Percentiles rank a stretch among this genome's conserved stretches.
Conservation (phyloP, 2,888 invertebrate genomes). For the Lasius fuliginosus region DNA sequence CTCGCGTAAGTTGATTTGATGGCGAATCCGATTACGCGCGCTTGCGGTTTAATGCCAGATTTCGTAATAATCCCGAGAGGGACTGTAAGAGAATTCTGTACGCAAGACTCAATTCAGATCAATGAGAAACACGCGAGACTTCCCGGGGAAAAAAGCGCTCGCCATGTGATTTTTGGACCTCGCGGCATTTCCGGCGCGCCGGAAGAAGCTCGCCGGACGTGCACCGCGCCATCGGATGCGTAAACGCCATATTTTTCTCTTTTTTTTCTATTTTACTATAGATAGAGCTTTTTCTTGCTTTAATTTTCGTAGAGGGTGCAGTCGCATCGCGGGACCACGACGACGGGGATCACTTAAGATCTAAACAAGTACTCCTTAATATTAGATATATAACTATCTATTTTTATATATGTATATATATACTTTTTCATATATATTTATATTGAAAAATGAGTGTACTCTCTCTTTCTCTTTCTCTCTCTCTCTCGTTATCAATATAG, state of each 20-base stretch:
- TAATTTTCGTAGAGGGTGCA: slow-evolving; percentile 62
- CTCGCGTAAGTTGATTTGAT: slow-evolving; percentile 10
- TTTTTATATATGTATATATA: slow-evolving; percentile 71
- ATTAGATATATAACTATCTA: slow-evolving; percentile 75
- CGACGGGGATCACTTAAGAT: slow-evolving; percentile 79
- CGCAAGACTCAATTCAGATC: slow-evolving; percentile 5
- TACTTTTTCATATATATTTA: slow-evolving; percentile 64
- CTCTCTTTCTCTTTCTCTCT: slow-evolving; percentile 66
- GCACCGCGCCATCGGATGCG: slow-evolving; percentile 65
- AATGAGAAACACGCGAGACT: slow-evolving; percentile 23
- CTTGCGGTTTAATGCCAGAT: slow-evolving; percentile 15
- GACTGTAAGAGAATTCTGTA: background rate
- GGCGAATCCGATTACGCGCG: slow-evolving; percentile 8
- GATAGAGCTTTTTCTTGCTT: slow-evolving; percentile 60
- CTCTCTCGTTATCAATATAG: slow-evolving; percentile 71
- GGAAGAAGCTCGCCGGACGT: slow-evolving; percentile 57
- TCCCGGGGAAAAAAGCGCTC: background rate
- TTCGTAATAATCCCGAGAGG: background rate
- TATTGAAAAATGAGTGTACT: slow-evolving; percentile 78
- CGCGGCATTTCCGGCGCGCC: slow-evolving; percentile 28
- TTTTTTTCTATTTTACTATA: slow-evolving; percentile 59
- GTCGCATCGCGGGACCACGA: slow-evolving; percentile 82
- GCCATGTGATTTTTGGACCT: background rate
- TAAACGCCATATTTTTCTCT: slow-evolving; percentile 64
- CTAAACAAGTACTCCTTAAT: slow-evolving; percentile 81